Conservation (phyloP, 2,797 vertebrate genomes). For the Carduelis carduelis region DNA sequence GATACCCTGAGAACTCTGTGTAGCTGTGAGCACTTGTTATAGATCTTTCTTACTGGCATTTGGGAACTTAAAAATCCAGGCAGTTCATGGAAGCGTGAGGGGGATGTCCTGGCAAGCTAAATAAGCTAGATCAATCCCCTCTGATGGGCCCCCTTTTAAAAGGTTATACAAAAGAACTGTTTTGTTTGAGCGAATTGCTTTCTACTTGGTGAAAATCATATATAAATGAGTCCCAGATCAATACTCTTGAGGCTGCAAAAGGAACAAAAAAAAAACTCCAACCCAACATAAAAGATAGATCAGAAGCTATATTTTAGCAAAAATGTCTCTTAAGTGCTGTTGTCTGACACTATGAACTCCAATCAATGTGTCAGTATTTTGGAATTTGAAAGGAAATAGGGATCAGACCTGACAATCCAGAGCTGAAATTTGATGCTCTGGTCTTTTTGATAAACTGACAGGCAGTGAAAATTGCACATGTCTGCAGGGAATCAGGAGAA, state of each 20-base stretch:
- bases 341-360: conserved; percentile 70
- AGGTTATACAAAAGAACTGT: conserved; percentile 58
- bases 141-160: conserved; percentile 45
- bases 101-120: conserved; percentile 14
- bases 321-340: conserved; percentile 67
- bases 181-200: conserved; percentile 31
- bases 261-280: not conserved
- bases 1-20: not conserved
- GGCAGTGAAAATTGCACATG: conserved; percentile 61
- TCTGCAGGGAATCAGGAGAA: conserved; percentile 56
- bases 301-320: conserved; percentile 62
- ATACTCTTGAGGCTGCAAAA: conserved; percentile 44
- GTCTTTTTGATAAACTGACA: conserved; percentile 71
- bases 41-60: not conserved
- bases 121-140: conserved; percentile 20
- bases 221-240: conserved; percentile 59
- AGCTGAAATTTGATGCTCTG: conserved; percentile 69
- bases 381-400: conserved; percentile 75
- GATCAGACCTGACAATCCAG: conserved; percentile 71
- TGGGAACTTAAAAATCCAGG: not conserved
- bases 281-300: conserved; percentile 36
- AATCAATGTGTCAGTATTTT: conserved; percentile 71
- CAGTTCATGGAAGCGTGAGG: not conserved
- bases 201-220: conserved; percentile 54
- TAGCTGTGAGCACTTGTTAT: not conserved